Percentiles rank a stretch among this genome's conserved stretches.
phyloP scores from a whole-genome alignment of 2,888 invertebrate species.

The Octodonta nipae region DNA sequence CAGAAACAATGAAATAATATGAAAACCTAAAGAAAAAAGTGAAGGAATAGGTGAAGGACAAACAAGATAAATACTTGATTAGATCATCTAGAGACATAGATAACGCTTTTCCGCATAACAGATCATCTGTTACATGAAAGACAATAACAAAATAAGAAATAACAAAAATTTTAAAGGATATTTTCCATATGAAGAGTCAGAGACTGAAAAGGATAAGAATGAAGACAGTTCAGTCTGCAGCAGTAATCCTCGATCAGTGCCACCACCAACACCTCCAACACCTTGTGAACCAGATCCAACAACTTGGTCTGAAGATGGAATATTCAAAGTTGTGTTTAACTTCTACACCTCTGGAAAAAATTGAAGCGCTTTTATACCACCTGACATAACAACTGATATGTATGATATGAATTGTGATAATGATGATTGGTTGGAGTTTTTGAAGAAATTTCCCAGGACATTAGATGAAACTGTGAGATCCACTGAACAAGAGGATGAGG shows the following conservation, averaged over 20 bases:
- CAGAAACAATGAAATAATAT: too few relatives aligned
- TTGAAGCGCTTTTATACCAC: constrained; percentile 83
- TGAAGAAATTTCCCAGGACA: constrained; percentile 61
- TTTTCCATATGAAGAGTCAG: too few relatives aligned
- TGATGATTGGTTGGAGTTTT: constrained; percentile 61
- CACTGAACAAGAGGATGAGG: constrained; percentile 65
- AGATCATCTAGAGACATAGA: too few relatives aligned
- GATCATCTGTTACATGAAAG: too few relatives aligned
- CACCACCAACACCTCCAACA: constrained; percentile 30
- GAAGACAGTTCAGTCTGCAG: constrained; percentile 48
- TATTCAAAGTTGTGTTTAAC: constrained; percentile 74
- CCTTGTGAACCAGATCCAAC: constrained; percentile 21
- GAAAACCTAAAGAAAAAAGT: too few relatives aligned
- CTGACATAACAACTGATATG: constrained; percentile 71
- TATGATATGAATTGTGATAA: constrained; percentile 56
- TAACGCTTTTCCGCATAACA: too few relatives aligned
- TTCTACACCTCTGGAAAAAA: constrained; percentile 69
- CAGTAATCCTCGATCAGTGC: constrained; percentile 48
- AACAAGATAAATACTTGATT: too few relatives aligned
- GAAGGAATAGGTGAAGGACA: too few relatives aligned
- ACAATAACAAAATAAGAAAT: too few relatives aligned
- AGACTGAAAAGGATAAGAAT: too few relatives aligned
- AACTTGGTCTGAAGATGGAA: constrained; percentile 47
- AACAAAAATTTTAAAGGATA: too few relatives aligned
- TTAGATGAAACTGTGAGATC: constrained; percentile 40